Percentiles rank a stretch among this genome's conserved stretches.
Evolutionary conservation across 2,797 vertebrate genomes (phyloP).

Genomic region (Enteromius mattozi): DNA sequence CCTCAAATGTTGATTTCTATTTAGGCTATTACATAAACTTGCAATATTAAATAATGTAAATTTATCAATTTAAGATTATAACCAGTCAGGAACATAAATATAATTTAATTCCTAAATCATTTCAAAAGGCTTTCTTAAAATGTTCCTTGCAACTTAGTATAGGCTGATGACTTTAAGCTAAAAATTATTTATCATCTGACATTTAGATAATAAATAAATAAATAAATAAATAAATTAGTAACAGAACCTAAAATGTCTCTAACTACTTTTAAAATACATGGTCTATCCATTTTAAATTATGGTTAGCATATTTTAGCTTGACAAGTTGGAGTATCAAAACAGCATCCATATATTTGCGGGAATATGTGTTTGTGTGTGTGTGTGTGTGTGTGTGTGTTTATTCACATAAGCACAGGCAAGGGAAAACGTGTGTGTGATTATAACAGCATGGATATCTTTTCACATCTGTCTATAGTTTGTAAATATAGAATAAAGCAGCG

Average conservation of each 20-base stretch:
- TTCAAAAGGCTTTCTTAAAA: neutral
- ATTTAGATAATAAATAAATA: neutral
- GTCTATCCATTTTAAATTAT: neutral
- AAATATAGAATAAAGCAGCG: neutral
- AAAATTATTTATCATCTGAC: neutral
- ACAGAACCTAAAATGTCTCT: neutral
- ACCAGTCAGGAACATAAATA: neutral
- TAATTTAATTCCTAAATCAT: neutral
- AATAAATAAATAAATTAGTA: neutral
- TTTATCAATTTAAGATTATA: neutral
- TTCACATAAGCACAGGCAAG: neutral
- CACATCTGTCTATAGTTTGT: slow-evolving; percentile 20
- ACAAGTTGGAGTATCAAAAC: neutral
- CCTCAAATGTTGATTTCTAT: neutral
- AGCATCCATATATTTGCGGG: neutral
- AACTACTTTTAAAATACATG: neutral
- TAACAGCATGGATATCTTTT: slow-evolving; percentile 8
- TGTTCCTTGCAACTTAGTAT: neutral
- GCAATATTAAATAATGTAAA: neutral
- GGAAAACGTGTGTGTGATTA: neutral
- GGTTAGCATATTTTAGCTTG: neutral
- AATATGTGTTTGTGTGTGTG: neutral
- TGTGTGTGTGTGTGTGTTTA: neutral
- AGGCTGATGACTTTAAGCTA: neutral
- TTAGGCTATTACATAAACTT: neutral